A percentile compares a stretch with the other conserved stretches of the same genome.
These are phyloP conservation scores for Coleophora deauratella DNA, from an alignment of 2,888 invertebrate species.

Conservation along the genomic window DNA sequence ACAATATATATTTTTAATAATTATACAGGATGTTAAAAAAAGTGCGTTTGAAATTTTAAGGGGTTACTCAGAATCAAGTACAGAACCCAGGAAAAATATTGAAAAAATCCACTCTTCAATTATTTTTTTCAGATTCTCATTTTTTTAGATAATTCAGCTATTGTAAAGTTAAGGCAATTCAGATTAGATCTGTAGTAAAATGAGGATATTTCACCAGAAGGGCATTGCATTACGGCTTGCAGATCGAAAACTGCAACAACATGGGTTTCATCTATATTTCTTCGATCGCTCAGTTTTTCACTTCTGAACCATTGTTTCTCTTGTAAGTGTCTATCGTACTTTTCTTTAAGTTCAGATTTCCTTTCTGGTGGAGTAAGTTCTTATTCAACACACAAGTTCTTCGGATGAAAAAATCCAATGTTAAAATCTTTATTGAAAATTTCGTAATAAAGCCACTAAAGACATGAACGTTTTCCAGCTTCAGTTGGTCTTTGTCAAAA, in stretches of 20 bases:
- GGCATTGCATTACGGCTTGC: constrained; percentile 17
- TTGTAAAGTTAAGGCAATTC: constrained; percentile 8
- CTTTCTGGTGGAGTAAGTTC: constrained; percentile 3
- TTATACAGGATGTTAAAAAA: too few species aligned
- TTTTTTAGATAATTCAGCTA: background rate
- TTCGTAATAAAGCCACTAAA: constrained; percentile 13
- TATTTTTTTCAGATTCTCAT: too few species aligned
- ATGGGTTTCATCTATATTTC: constrained; percentile 13
- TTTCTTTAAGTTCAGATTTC: constrained; percentile 13
- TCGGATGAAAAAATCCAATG: constrained; percentile 18
- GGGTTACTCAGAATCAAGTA: too few species aligned
- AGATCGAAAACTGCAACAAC: constrained; percentile 18
- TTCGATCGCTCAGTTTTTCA: constrained; percentile 18
- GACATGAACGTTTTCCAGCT: constrained; percentile 3
- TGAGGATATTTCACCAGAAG: constrained; percentile 5
- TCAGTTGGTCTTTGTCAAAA: constrained; percentile 12
- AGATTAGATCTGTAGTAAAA: constrained; percentile 5
- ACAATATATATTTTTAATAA: too few species aligned
- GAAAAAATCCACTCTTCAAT: too few species aligned
- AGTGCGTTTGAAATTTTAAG: too few species aligned
- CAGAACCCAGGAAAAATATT: too few species aligned
- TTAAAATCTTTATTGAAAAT: constrained; percentile 17
- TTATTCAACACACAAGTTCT: constrained; percentile 18
- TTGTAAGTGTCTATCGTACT: constrained; percentile 16
- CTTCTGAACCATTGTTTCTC: constrained; percentile 17